These are phyloP conservation scores for Molossus alvarezi DNA, from an alignment of 2,797 vertebrate species.

Conservation along the genomic window DNA sequence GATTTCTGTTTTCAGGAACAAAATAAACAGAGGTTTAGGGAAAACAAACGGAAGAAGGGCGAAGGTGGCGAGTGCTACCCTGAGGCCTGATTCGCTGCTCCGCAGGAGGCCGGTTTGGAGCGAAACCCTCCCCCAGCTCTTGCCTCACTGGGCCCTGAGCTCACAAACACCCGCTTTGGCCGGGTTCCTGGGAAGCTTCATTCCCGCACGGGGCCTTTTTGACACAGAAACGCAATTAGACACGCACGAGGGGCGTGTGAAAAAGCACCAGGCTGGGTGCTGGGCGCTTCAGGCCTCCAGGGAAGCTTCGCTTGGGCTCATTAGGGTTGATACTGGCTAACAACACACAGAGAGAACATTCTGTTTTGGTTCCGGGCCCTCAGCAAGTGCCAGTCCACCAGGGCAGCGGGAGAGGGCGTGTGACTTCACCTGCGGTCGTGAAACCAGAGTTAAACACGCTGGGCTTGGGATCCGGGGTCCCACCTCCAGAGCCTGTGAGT, in stretches of 20 bases:
- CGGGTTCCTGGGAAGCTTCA: slow-evolving; percentile 40
- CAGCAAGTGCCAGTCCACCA: not conserved
- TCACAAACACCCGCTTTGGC: slow-evolving; percentile 71
- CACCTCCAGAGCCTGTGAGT: not conserved
- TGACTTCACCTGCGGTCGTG: no score
- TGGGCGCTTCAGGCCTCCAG: not conserved
- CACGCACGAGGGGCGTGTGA: slow-evolving; percentile 58
- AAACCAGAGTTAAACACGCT: not conserved
- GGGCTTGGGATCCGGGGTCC: not conserved
- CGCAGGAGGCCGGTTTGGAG: slow-evolving; percentile 18
- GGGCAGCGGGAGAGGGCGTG: not conserved
- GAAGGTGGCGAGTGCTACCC: not conserved
- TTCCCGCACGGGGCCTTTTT: slow-evolving; percentile 30
- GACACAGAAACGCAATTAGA: slow-evolving; percentile 78
- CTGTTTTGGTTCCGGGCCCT: not conserved
- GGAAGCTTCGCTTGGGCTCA: not conserved
- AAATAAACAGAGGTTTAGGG: slow-evolving; percentile 43
- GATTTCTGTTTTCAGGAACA: slow-evolving; percentile 15
- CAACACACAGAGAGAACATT: not conserved
- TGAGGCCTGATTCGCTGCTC: not conserved
- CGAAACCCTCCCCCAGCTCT: not conserved
- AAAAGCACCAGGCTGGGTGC: not conserved
- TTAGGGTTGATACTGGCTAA: not conserved
- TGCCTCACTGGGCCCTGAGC: slow-evolving; percentile 35
- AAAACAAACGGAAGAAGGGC: not conserved